Conservation (phyloP, 2,797 vertebrate genomes). For the Alouatta caraya region DNA sequence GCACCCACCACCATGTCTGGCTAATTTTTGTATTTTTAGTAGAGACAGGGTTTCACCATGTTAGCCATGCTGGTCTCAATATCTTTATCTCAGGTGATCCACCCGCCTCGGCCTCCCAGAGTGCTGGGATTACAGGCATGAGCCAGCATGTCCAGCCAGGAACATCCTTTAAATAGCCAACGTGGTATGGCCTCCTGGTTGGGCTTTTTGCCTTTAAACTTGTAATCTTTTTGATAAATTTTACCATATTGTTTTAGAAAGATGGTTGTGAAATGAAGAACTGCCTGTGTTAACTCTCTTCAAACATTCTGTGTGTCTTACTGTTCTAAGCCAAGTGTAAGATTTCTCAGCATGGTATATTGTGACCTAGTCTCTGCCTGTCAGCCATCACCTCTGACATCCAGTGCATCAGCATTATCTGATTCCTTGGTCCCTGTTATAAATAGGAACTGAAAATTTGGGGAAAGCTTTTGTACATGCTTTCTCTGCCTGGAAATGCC, state of each 20-base stretch:
- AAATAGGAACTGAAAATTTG: constrained; percentile 25
- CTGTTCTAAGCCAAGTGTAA: not conserved
- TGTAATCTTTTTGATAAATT: constrained; percentile 32
- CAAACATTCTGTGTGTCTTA: constrained; percentile 34
- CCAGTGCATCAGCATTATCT: not conserved
- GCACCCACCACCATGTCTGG: too few relatives aligned
- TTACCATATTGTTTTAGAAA: constrained; percentile 38
- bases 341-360: constrained; percentile 9
- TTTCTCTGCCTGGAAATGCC: constrained; percentile 3
- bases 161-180: not conserved
- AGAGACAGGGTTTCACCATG: not conserved
- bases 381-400: not conserved
- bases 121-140: not conserved
- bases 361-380: constrained; percentile 17
- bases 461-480: not conserved
- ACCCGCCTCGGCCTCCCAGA: not conserved
- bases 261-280: constrained; percentile 34
- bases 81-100: not conserved
- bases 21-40: not conserved
- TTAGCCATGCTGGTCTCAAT: not conserved
- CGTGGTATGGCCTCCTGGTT: not conserved
- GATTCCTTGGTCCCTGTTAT: not conserved
- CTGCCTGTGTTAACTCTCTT: constrained; percentile 38
- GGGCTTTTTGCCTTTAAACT: constrained; percentile 40
- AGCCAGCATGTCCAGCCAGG: not conserved